Evolutionary conservation across 2,113 vertebrate species (phyloP), one percentile per base, ranked within the genome.

Genomic region (Motacilla tschutschensis): DNA sequence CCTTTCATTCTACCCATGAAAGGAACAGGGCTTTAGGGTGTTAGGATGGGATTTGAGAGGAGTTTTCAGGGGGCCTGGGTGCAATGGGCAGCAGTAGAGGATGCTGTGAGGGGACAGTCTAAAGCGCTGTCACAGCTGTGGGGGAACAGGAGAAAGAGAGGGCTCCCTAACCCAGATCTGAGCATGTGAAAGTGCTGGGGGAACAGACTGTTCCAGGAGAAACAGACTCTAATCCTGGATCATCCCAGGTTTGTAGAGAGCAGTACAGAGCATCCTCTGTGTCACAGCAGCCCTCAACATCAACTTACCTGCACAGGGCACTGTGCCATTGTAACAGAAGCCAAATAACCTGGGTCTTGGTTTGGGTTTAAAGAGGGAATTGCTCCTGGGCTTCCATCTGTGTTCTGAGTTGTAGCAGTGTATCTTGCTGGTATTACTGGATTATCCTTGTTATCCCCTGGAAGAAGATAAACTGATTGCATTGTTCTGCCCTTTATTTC

Each of bases 371-470:
- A 0, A 48, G 71, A 74, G 60, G 47, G 55, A 62, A 36, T 31
- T 82, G 40, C 11, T 81, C 20, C 55, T 72, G 64, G 50, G 31
- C 17, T 90, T 86, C 75, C 41, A 31, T 43, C 67, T 54, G 28
- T 67, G 54, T 70, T 82, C 26, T 84, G 67, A 51, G 12, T 12
- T 87, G 47, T 46, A 46, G 29, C 3, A 47, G 36, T 47, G 59
- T 54, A 43, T 53, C 55, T 72, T 83, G 70, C 71, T 93, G 79
- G 31, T 54, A 16, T 82, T 77, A 38, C 26, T 79, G 64, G 82
- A 80, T 93, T 92, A 79, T 74, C 60, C 36, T 85, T 66, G 59
- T 84, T 70, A 89, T 77, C 53, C 53, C 50, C 16, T 59, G 67
- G 69, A 83, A 75, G 54, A 58, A 62, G 43, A 91, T 71, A 85